phyloP scores from a whole-genome alignment of 2,888 invertebrate species.

The Blomia tropicalis region DNA sequence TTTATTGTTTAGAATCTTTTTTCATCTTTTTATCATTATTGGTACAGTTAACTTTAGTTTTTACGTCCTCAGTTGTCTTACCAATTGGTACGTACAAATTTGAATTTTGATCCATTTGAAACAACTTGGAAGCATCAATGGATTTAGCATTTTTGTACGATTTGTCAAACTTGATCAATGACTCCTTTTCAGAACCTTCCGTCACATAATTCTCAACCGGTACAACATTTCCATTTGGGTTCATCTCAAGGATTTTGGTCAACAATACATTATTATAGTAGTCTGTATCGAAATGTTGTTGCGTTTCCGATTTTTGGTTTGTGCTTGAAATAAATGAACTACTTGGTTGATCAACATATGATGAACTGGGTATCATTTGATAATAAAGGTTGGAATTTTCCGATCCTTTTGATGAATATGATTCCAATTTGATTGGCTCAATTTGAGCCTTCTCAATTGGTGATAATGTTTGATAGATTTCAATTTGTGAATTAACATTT shows the following conservation, averaged over 20 bases:
- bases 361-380: not conserved
- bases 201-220: constrained; percentile 6
- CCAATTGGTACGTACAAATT: not conserved
- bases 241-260: not conserved
- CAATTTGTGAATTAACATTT: not conserved
- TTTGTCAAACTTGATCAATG: constrained; percentile 1
- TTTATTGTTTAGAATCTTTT: not conserved
- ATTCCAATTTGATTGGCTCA: not conserved
- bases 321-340: not conserved
- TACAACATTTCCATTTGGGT: not conserved
- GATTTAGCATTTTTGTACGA: constrained; percentile 1
- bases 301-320: not conserved
- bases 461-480: not conserved
- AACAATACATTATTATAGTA: constrained; percentile 9
- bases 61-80: not conserved
- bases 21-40: not conserved
- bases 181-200: not conserved
- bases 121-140: not conserved
- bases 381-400: not conserved
- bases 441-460: not conserved
- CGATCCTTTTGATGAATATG: not conserved
- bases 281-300: not conserved
- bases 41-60: not conserved
- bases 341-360: not conserved
- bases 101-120: not conserved